Evolutionary conservation across 2,113 vertebrate genomes (phyloP), one percentile per base, ranked within the genome.

Genomic region (Brienomyrus longianalis): DNA sequence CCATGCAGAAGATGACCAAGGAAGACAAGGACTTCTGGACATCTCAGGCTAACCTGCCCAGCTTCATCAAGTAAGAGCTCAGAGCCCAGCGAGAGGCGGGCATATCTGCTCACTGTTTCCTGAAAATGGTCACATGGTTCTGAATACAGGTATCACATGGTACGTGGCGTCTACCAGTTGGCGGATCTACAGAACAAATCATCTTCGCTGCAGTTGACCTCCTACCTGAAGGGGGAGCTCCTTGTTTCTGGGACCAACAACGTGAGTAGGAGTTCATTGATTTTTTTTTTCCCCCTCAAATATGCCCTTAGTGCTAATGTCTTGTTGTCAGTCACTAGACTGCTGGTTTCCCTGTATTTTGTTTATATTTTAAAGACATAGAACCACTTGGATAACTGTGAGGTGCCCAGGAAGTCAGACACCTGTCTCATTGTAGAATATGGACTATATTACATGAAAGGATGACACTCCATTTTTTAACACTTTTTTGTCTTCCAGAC

Each of bases 1-100:
- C 98, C 5, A 91, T 96, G 62, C 88, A 92, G 27, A 94, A 94
- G 86, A 96, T 99, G 96, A 95, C 95, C 56, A 86, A 94, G 54
- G 95, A 96, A 0, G 97, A 98, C 59, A 96, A 92, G 92, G 90
- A 3, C 62, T 98, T 97, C 90, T 99, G 98, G 98, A 93, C 95
- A 80, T 88, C 90, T 39, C 93, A 91, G 90, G 96, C 91, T 83
- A 97, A 97, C 90, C 95, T 98, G 43, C 94, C 95, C 23, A 93
- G 94, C 90, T 95, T 99, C 21, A 91, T 98, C 91, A 98, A 97
- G 98, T 98, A 91, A 0, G 92, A 51, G 21, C 21, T 31, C 7
- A 48, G 48, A 62, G 19, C 21, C 9, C 9, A 11, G 15, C 0
- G 0, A n/a, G 35, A 43, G 31, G 39, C 13, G 0, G 52, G 43